Conservation (phyloP, 2,797 vertebrate genomes). For the Fistularia commersonii region DNA sequence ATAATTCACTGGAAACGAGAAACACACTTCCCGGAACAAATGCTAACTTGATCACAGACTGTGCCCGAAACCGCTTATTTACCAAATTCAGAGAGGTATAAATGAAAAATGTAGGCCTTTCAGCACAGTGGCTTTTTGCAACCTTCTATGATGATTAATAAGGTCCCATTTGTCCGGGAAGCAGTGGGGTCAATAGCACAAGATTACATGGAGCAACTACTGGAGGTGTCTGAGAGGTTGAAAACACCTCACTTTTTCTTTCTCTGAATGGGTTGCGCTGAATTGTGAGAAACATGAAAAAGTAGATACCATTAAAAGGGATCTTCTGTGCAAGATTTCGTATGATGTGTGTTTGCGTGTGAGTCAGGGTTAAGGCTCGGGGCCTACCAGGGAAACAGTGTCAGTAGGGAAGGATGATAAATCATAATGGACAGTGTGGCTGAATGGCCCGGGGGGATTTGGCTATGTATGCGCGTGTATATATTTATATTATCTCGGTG, state of each 20-base stretch:
- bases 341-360: conserved; percentile 12
- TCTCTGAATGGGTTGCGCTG: conserved; percentile 24
- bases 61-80: conserved; percentile 37
- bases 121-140: conserved; percentile 25
- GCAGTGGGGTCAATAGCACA: conserved; percentile 56
- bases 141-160: conserved; percentile 66
- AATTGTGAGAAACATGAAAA: conserved; percentile 32
- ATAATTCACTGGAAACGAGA: conserved; percentile 31
- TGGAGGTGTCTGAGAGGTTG: conserved; percentile 40
- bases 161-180: conserved; percentile 54
- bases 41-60: conserved; percentile 39
- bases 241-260: conserved; percentile 37
- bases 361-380: conserved; percentile 11
- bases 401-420: conserved; percentile 39
- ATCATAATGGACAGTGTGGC: conserved; percentile 48
- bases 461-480: conserved; percentile 10
- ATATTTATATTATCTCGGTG: too few relatives aligned
- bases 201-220: conserved; percentile 48
- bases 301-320: conserved; percentile 28
- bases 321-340: conserved; percentile 23
- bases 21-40: conserved; percentile 29
- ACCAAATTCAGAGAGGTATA: conserved; percentile 33
- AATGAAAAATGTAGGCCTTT: conserved; percentile 50
- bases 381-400: conserved; percentile 42
- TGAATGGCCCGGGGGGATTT: conserved; percentile 33